Percentiles rank a stretch among this genome's conserved stretches.
Conservation (phyloP, 2,113 vertebrate genomes). For the Procavia capensis region DNA sequence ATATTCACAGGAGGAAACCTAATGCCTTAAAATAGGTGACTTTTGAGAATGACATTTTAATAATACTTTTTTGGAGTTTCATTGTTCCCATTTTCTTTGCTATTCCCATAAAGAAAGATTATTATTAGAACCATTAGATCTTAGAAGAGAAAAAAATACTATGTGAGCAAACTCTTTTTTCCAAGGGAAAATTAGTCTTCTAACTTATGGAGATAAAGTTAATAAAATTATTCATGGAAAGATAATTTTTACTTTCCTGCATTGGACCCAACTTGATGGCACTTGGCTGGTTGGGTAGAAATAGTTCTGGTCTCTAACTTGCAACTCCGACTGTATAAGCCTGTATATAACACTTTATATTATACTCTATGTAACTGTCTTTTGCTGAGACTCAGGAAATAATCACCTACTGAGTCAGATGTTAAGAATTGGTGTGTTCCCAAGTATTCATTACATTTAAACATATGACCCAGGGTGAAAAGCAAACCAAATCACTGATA, state of each 20-base stretch:
- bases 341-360: neutral
- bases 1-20: conserved; percentile 49
- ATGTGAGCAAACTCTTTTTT: conserved; percentile 57
- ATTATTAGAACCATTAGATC: conserved; percentile 74
- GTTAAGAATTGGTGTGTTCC: neutral
- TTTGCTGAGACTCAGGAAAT: neutral
- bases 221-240: conserved; percentile 56
- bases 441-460: neutral
- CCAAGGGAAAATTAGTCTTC: conserved; percentile 45
- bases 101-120: conserved; percentile 71
- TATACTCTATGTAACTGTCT: neutral
- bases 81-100: conserved; percentile 73
- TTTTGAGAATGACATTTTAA: conserved; percentile 76
- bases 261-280: too few species aligned
- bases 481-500: neutral
- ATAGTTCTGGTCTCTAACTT: neutral
- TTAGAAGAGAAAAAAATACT: conserved; percentile 70
- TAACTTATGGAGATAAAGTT: conserved; percentile 62
- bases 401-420: neutral
- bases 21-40: conserved; percentile 48
- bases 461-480: neutral
- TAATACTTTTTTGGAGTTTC: conserved; percentile 65
- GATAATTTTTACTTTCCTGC: conserved; percentile 28
- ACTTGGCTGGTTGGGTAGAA: too few species aligned
- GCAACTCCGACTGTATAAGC: neutral